Evolutionary conservation across 2,797 vertebrate genomes (phyloP).

Genomic region (Enteromius thamalakanensis): DNA sequence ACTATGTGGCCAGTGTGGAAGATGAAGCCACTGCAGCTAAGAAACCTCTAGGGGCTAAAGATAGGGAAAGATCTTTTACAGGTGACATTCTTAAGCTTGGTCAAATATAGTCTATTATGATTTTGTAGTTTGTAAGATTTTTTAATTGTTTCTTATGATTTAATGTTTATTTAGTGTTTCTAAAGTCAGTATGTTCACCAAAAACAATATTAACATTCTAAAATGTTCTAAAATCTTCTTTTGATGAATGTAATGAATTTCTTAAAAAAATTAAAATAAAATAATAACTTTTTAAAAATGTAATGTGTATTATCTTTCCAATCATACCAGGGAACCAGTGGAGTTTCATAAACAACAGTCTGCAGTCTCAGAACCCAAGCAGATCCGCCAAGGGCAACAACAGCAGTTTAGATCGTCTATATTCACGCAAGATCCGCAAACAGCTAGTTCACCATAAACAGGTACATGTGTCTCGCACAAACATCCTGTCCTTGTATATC

Average conservation of each 20-base stretch:
- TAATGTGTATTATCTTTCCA: neutral
- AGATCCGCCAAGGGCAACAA: constrained; percentile 89
- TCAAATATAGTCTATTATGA: neutral
- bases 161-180: neutral
- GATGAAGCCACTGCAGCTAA: constrained; percentile 92
- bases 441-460: constrained; percentile 99
- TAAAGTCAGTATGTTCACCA: neutral
- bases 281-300: too few species aligned
- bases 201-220: neutral
- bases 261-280: too few species aligned
- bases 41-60: constrained; percentile 93
- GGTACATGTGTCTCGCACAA: constrained; percentile 82
- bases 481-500: neutral
- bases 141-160: neutral
- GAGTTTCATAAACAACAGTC: constrained; percentile 99
- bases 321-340: constrained; percentile 89
- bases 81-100: constrained; percentile 70
- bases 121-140: neutral
- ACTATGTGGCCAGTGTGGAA: constrained; percentile 96
- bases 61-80: constrained; percentile 88
- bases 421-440: constrained; percentile 98
- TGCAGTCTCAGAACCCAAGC: constrained; percentile 91
- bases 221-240: neutral
- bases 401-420: constrained; percentile 95
- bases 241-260: neutral